Evolutionary conservation across 35 echinoderm and acorn worm species (phyloP).

Genomic region (Acanthaster planci): DNA sequence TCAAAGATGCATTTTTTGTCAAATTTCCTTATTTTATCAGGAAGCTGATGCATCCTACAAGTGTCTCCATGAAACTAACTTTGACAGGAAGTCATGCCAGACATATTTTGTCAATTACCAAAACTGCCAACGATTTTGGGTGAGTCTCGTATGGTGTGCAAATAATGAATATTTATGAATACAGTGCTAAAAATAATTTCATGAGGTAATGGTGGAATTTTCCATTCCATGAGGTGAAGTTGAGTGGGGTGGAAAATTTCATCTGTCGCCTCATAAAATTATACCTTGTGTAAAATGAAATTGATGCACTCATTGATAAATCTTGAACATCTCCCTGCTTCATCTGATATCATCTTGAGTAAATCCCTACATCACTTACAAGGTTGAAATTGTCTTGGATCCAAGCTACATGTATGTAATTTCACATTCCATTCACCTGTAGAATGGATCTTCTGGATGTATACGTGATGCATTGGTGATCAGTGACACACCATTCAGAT

Average conservation of each 20-base stretch:
- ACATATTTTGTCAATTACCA: conserved; percentile 68
- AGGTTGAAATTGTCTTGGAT: too few species aligned
- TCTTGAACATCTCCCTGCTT: neutral
- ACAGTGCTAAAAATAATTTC: neutral
- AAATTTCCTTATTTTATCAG: conserved; percentile 36
- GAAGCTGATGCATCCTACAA: conserved; percentile 75
- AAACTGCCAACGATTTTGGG: conserved; percentile 84
- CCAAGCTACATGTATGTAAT: too few species aligned
- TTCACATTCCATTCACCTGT: too few species aligned
- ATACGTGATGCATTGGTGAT: too few species aligned
- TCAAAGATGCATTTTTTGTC: neutral
- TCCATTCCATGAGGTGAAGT: neutral
- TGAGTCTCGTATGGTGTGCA: conserved; percentile 25
- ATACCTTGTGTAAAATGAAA: neutral
- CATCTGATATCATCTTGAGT: too few species aligned
- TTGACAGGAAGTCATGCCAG: conserved; percentile 70
- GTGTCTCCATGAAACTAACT: conserved; percentile 78
- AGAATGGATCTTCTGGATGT: too few species aligned
- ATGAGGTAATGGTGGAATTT: neutral
- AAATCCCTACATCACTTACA: too few species aligned
- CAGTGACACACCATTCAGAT: too few species aligned
- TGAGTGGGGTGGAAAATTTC: neutral
- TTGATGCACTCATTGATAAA: neutral
- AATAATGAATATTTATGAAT: too few species aligned
- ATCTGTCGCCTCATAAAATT: neutral